Evolutionary conservation across 2,113 vertebrate genomes (phyloP).

Genomic region (Laticauda laticaudata): DNA sequence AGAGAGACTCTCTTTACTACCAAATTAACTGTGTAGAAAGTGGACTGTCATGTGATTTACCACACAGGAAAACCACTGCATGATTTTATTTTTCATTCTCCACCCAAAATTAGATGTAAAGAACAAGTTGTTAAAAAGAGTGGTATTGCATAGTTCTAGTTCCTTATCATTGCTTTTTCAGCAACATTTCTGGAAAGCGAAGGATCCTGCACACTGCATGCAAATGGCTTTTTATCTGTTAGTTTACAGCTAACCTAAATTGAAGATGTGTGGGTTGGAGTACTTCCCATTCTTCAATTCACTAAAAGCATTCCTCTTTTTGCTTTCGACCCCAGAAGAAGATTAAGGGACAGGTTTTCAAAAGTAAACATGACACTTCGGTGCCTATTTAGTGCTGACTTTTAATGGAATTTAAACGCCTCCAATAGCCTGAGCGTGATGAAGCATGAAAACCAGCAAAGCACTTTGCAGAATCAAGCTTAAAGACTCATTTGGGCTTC

Average conservation of each 20-base stretch:
- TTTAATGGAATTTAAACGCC: constrained; percentile 29
- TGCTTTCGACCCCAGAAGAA: constrained; percentile 18
- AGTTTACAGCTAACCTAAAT: not conserved
- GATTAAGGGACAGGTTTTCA: constrained; percentile 32
- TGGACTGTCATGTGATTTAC: not conserved
- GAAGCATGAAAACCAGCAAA: constrained; percentile 36
- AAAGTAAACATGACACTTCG: constrained; percentile 36
- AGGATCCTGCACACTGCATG: not conserved
- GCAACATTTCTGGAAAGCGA: not conserved
- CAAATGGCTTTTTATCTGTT: not conserved
- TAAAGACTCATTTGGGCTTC: constrained; percentile 25
- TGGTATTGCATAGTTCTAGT: not conserved
- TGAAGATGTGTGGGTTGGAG: not conserved
- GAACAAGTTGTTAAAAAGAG: not conserved
- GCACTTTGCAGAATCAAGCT: constrained; percentile 28
- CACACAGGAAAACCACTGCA: not conserved
- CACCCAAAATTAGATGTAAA: not conserved
- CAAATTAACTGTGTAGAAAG: not conserved
- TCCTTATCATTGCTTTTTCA: not conserved
- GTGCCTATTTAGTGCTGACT: constrained; percentile 29
- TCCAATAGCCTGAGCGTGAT: constrained; percentile 24
- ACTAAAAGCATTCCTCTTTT: constrained; percentile 8
- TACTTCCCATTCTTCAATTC: constrained; percentile 3
- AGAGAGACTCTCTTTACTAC: not conserved
- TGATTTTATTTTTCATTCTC: not conserved